Base-by-base conservation (phyloP, 2,888 invertebrate genomes). In the Cephus rjabovi region DNA sequence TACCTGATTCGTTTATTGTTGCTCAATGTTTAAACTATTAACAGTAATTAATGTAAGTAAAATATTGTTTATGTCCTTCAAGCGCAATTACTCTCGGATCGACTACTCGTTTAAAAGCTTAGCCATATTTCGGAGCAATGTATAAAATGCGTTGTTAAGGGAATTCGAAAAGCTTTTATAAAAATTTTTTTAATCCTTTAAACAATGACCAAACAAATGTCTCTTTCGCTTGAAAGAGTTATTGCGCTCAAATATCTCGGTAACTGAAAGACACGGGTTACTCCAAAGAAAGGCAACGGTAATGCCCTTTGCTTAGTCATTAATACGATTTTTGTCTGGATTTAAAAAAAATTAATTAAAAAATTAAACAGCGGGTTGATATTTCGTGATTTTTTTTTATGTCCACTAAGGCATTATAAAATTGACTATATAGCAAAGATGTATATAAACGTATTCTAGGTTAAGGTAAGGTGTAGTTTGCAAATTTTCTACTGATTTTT, bases 201-300 rank as follows among this genome's bases (percentile, higher is more conserved):
- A 56, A 56, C 23, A 56, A 23, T 9, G 1, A 9, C 9, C 23
- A 15, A 56, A 56, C 6, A 56, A 56, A 56, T 56, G 23, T 56
- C 0, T 23, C 9, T 23, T 6, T 2, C 23, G 9, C 23, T 9
- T 2, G 9, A 9, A 56, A 23, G 23, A 71, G 23, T 71, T 71
- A 71, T 33, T 71, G 34, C 34, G 71, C 71, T 71, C 71, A 82
- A 81, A 79, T 77, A 78, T 81, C 77, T 75, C 84, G 85, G 84
- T 85, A 85, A 85, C 85, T 82, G 78, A 82, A 83, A 82, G 76
- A 82, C 81, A 76, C 76, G 75, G 73, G 71, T 71, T 78, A 75
- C 33, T 71, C 80, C 77, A 75, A 81, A 82, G 68, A 79, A 83
- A 83, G 85, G 83, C 80, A 83, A 79, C 80, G 80, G 74, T 75